Evolutionary conservation across 2,888 invertebrate species (phyloP), one percentile per base, ranked within the genome.

Genomic region (Drosophila imparisetae): DNA sequence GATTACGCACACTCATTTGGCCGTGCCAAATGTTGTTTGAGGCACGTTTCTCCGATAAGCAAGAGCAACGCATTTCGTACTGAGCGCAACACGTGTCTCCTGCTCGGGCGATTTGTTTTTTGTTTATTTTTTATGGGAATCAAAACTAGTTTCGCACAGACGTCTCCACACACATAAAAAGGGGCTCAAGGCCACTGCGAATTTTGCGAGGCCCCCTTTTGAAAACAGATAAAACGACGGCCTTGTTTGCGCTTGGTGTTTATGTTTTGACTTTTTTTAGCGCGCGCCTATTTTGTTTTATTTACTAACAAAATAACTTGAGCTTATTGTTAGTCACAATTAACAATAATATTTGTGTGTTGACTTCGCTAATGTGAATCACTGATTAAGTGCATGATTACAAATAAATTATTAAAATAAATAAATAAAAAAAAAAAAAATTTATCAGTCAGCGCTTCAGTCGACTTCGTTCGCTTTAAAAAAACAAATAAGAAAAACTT

Each of bases 61-160:
- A 45, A 63, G 30, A 66, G 42, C 68, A 63, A n/a, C 40, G 36
- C 34, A 62, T 60, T 55, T 53, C 54, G 24, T 13, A 48, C 50
- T 71, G 82, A 87, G 87, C 78, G 82, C 78, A 76, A 83, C 88
- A 87, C 85, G 85, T 85, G 88, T 77, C 57, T n/a, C 6, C 36
- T 21, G 50, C 66, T 72, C 81, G 54, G 61, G 45, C 72, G 81
- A 73, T 73, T 49, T 60, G 34, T 72, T 64, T 65, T 11, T 21
- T 24, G 8, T 4, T 27, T n/a, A 6, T 30, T 36, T 61, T 72
- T 69, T 52, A 50, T 77, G 59, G 50, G 59, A 38, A 72, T 66
- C 49, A 55, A 82, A 85, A 85, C 87, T 77, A 79, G 88, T 85
- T 85, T 74, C 38, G 49, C 59, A 75, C 64, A 73, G 78, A 61